Conservation (phyloP, 2,888 invertebrate species). For the Pristionchus maxplancki region DNA sequence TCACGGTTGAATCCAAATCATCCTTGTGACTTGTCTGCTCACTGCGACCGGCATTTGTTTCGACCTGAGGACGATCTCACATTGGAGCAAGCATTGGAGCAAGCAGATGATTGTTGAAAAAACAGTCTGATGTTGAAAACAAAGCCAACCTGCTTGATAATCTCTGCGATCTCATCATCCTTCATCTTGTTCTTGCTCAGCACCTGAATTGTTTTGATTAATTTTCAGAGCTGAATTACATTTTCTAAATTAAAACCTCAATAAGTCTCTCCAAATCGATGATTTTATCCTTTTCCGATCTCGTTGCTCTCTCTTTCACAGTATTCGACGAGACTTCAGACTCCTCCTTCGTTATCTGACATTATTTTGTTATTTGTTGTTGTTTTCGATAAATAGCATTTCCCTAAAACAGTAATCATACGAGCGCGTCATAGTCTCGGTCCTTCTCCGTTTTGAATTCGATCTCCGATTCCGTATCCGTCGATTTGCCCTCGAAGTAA, state of each 20-base stretch:
- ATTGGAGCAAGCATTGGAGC: no score
- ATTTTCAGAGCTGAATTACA: neutral
- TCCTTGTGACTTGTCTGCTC: slow-evolving; percentile 41
- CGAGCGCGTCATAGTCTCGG: slow-evolving; percentile 1
- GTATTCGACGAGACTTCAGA: neutral
- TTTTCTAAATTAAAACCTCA: slow-evolving; percentile 20
- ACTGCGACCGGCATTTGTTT: slow-evolving; percentile 1
- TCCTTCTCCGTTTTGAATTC: slow-evolving; percentile 45
- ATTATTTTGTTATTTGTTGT: neutral
- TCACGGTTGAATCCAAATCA: slow-evolving; percentile 16
- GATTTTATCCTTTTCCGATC: slow-evolving; percentile 38
- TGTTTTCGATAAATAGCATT: neutral
- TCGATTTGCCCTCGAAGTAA: slow-evolving; percentile 51
- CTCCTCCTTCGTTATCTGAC: neutral
- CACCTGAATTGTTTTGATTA: neutral
- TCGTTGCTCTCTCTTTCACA: slow-evolving; percentile 24
- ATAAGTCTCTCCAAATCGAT: slow-evolving; percentile 39
- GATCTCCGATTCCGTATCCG: slow-evolving; percentile 49
- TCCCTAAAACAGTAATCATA: neutral
- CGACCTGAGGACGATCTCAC: no score
- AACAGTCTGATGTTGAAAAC: no score
- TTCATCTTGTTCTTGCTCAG: slow-evolving; percentile 48
- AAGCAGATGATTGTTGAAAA: no score
- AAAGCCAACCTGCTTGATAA: slow-evolving; percentile 48
- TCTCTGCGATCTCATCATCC: slow-evolving; percentile 42